Percentiles rank a stretch among this genome's conserved stretches.
phyloP scores from a whole-genome alignment of 1,140 invertebrate genomes.

The Manduca sexta region DNA sequence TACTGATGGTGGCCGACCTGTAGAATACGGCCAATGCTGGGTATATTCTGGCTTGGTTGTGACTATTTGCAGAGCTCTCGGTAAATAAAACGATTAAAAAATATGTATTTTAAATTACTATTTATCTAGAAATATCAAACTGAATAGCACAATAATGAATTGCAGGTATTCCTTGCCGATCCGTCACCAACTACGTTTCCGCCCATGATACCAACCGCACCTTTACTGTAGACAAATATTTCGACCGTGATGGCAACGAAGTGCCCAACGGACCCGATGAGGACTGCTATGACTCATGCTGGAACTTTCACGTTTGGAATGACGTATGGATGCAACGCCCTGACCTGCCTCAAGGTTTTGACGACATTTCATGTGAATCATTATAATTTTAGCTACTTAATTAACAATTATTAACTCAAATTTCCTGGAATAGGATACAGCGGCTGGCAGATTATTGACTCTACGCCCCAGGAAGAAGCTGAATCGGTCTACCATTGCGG shows the following conservation, averaged over 20 bases:
- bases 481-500: conserved; percentile 80
- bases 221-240: conserved; percentile 82
- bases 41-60: conserved; percentile 83
- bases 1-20: conserved; percentile 76
- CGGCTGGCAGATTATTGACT: conserved; percentile 87
- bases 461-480: conserved; percentile 85
- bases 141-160: not conserved
- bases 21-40: conserved; percentile 90
- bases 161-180: conserved; percentile 81
- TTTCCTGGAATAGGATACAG: conserved; percentile 74
- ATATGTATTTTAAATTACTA: too few species aligned
- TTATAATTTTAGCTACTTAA: not conserved
- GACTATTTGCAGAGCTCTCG: conserved; percentile 77
- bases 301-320: conserved; percentile 92
- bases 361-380: not conserved
- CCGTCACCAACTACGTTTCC: conserved; percentile 84
- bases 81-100: conserved; percentile 43
- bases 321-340: conserved; percentile 87
- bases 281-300: conserved; percentile 76
- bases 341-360: conserved; percentile 77
- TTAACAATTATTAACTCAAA: not conserved
- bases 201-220: conserved; percentile 84
- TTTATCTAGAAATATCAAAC: not conserved
- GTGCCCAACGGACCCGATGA: conserved; percentile 76
- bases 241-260: conserved; percentile 77